These are phyloP conservation scores for Tenthredo scrophulariae DNA, from an alignment of 2,888 invertebrate species.

Conservation along the genomic window DNA sequence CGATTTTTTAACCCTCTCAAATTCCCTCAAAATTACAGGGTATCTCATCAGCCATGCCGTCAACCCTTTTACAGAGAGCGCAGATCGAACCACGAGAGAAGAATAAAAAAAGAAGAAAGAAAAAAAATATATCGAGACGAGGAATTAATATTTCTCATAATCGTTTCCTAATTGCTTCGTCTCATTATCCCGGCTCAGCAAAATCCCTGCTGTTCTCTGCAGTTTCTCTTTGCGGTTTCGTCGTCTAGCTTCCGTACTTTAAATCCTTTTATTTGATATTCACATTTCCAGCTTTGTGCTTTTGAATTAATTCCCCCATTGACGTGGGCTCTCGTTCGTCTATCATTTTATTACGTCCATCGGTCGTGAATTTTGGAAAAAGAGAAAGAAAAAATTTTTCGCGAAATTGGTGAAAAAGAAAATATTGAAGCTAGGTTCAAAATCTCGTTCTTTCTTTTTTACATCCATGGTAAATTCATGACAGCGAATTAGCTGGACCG, in stretches of 20 bases:
- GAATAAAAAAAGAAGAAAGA: not conserved
- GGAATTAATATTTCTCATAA: slow-evolving; percentile 33
- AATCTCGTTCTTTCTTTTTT: too few species aligned
- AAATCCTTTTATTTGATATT: slow-evolving; percentile 35
- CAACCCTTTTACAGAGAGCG: too few species aligned
- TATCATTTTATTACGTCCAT: not conserved
- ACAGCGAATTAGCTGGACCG: too few species aligned
- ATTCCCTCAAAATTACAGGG: not conserved
- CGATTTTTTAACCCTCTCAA: not conserved
- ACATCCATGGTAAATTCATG: too few species aligned
- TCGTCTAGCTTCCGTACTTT: not conserved
- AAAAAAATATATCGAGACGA: not conserved
- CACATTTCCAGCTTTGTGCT: slow-evolving; percentile 6
- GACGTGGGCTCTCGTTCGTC: too few species aligned
- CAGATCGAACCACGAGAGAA: not conserved
- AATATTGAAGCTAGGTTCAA: too few species aligned
- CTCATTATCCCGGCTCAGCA: slow-evolving; percentile 21
- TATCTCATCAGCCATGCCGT: not conserved
- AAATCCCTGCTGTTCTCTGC: not conserved
- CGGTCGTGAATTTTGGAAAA: too few species aligned
- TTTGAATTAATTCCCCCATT: not conserved
- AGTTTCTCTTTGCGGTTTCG: not conserved
- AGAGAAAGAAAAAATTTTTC: too few species aligned
- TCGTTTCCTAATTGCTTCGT: slow-evolving; percentile 38
- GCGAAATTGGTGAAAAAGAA: too few species aligned